phyloP scores from a whole-genome alignment of 2,113 vertebrate species.

The Brevimyrus niger region DNA sequence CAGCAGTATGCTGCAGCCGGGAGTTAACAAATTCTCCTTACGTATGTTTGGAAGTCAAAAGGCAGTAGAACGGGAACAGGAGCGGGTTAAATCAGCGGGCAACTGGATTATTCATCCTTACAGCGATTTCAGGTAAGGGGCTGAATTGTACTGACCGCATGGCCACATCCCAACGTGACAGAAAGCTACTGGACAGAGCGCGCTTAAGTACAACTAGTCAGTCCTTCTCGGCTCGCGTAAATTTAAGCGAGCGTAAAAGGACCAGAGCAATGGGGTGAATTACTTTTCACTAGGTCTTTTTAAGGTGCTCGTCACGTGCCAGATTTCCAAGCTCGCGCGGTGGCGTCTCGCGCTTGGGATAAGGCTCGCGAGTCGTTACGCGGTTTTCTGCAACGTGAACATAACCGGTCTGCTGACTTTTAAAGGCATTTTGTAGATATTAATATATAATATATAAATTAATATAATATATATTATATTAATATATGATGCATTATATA shows the following conservation, averaged over 20 bases:
- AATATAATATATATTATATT: not conserved
- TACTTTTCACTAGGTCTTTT: not conserved
- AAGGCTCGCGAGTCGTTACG: not conserved
- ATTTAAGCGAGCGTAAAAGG: not conserved
- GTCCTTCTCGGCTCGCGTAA: not conserved
- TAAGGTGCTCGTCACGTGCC: not conserved
- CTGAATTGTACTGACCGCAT: not conserved
- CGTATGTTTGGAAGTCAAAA: constrained; percentile 98
- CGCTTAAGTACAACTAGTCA: not conserved
- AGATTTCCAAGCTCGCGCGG: not conserved
- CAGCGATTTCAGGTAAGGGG: constrained; percentile 85
- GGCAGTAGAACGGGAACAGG: constrained; percentile 87
- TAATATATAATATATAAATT: not conserved
- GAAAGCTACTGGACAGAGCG: not conserved
- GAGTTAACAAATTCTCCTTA: constrained; percentile 98
- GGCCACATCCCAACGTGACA: not conserved
- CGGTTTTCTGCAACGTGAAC: not conserved
- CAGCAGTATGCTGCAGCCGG: constrained; percentile 88
- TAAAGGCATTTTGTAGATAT: not conserved
- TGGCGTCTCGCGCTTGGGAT: not conserved
- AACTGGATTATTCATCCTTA: constrained; percentile 98
- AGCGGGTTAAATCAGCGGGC: constrained; percentile 92
- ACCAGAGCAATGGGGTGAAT: not conserved
- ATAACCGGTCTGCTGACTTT: not conserved
- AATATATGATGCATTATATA: not conserved